phyloP scores from a whole-genome alignment of 2,113 vertebrate species.

The Dolichotis patagonum region DNA sequence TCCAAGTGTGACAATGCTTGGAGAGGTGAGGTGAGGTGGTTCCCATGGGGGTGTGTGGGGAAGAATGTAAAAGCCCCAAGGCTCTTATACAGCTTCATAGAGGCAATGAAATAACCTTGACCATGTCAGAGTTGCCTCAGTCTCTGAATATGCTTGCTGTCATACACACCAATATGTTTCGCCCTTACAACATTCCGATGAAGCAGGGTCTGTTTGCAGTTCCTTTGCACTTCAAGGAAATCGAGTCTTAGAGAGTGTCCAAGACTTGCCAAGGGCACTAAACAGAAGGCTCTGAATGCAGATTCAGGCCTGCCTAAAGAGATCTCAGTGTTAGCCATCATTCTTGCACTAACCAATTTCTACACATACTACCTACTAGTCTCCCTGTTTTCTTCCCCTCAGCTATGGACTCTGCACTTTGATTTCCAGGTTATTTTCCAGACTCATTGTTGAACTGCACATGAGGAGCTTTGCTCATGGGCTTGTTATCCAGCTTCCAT shows the following conservation, averaged over 20 bases:
- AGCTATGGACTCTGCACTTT: not conserved
- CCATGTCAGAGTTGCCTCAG: not conserved
- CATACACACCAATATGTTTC: not conserved
- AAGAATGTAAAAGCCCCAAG: not conserved
- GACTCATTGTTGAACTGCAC: not conserved
- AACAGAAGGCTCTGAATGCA: not conserved
- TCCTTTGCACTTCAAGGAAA: not conserved
- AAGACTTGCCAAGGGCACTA: not conserved
- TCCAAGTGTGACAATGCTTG: not conserved
- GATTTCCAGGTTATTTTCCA: not conserved
- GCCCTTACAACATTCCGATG: not conserved
- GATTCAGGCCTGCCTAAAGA: not conserved
- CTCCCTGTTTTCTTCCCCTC: not conserved
- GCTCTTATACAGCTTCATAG: not conserved
- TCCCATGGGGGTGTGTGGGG: no score
- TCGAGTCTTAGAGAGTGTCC: not conserved
- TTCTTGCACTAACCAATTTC: not conserved
- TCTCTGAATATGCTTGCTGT: not conserved
- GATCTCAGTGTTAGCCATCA: not conserved
- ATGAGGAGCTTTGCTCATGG: not conserved
- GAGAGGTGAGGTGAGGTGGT: not conserved
- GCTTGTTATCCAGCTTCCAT: not conserved
- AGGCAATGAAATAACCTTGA: not conserved
- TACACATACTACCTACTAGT: fast-evolving
- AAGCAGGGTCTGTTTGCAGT: not conserved